A percentile compares a stretch with the other conserved stretches of the same genome.
These are phyloP conservation scores for Drosophila lacteicornis DNA, from an alignment of 1,140 invertebrate species.

Conservation along the genomic window DNA sequence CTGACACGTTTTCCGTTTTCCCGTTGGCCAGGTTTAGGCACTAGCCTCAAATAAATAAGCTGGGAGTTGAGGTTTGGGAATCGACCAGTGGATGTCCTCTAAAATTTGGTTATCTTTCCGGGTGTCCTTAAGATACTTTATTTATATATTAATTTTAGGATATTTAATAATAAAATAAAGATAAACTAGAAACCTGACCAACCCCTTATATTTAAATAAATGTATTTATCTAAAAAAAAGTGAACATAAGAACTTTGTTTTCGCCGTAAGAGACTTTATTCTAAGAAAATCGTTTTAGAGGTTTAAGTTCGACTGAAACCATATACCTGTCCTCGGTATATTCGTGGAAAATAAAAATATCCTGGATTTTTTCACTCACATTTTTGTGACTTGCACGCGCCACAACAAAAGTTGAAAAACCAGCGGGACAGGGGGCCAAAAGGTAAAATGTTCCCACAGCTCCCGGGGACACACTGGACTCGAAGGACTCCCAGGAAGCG, in stretches of 20 bases:
- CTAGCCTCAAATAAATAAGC: slow-evolving; percentile 35
- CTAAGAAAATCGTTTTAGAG: background rate
- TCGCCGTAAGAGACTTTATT: background rate
- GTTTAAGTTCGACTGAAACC: background rate
- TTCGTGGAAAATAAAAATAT: slow-evolving; percentile 39
- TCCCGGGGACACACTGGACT: background rate
- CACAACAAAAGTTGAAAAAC: slow-evolving; percentile 52
- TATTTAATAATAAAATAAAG: no score
- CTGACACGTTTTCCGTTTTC: slow-evolving; percentile 24
- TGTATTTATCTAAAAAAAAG: no score
- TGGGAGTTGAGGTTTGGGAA: background rate
- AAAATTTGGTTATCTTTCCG: background rate
- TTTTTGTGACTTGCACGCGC: slow-evolving; percentile 46
- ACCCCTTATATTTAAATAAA: no score
- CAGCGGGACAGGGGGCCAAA: slow-evolving; percentile 38
- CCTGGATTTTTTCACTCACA: slow-evolving; percentile 17
- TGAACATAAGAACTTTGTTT: background rate
- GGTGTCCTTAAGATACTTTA: no score
- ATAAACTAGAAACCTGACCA: no score
- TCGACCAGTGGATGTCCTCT: slow-evolving; percentile 16
- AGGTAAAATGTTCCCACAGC: slow-evolving; percentile 41
- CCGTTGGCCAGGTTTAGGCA: slow-evolving; percentile 18
- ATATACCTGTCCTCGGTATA: slow-evolving; percentile 9
- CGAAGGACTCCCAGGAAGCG: slow-evolving; percentile 19
- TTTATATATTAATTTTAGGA: no score